Evolutionary conservation across 2,888 invertebrate genomes (phyloP), one percentile per base, ranked within the genome.

Genomic region (Dicyrtomina minuta): DNA sequence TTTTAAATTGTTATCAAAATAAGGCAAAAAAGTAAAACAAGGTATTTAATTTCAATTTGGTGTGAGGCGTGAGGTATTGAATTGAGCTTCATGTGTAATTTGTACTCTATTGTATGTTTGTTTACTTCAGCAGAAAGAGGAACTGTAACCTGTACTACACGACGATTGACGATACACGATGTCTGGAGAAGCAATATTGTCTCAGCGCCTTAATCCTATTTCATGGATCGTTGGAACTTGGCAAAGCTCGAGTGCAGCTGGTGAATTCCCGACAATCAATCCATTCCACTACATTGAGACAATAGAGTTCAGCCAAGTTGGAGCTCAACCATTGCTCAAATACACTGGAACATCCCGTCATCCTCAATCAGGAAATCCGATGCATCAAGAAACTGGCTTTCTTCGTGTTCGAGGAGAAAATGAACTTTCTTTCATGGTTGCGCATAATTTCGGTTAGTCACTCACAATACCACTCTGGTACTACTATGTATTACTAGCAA

Each of bases 341-440:
- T 88, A 84, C 76, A 77, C 79, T 2, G 85, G 86, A 0, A 81
- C 80, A 67, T 86, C 87, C 0, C 84, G 82, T 79, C 83, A 87
- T 75, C 84, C 86, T 0, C 83, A 83, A 33, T 85, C 83, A 41
- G 83, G 84, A 33, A 83, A 80, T 2, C 86, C 87, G 0, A 86
- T 88, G 87, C 88, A 88, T 78, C 83, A 86, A 64, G 88, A 88
- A 79, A 80, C 84, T 46, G 89, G 88, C 0, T 88, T 87, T 78
- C 79, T 88, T 6, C 84, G 86, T 61, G 83, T 87, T 56, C 84
- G 86, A 53, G 86, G 87, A 0, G 84, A 83, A 12, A 83, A 84
- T 15, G 80, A 85, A 43, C 78, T 88, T 0, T 83, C 86, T 0
- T 84, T 88, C 15, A 79, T 87, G 5, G 82, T 86, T 4, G 84